Conservation (phyloP, 2,888 invertebrate genomes). For the Leucophora obtusa region DNA sequence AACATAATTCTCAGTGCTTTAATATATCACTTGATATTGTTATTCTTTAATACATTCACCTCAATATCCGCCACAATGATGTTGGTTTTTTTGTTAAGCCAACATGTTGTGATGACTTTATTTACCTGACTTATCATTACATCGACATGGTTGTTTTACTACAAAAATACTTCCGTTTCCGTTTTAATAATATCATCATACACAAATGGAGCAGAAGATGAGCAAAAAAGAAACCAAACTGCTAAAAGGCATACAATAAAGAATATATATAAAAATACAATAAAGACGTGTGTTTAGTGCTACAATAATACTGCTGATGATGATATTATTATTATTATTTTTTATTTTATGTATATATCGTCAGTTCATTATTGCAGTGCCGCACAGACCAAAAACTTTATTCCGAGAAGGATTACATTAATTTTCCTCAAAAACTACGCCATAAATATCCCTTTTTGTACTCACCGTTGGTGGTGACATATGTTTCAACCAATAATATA, state of each 20-base stretch:
- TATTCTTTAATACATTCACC: conserved; percentile 9
- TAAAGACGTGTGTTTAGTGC: conserved; percentile 32
- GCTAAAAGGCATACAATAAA: conserved; percentile 49
- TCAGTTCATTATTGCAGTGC: too few species aligned
- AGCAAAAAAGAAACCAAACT: conserved; percentile 10
- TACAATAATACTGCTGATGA: conserved; percentile 37
- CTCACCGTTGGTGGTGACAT: too few species aligned
- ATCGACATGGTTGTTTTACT: conserved; percentile 62
- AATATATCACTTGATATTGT: conserved; percentile 1
- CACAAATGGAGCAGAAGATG: conserved; percentile 30
- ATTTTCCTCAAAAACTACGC: too few species aligned
- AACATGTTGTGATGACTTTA: conserved; percentile 59
- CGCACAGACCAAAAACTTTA: too few species aligned
- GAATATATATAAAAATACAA: neutral
- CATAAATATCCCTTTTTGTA: too few species aligned
- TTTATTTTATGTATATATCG: neutral
- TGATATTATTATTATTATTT: conserved; percentile 29
- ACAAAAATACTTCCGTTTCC: conserved; percentile 64
- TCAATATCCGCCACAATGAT: conserved; percentile 44
- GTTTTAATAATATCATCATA: conserved; percentile 54
- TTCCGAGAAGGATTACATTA: too few species aligned
- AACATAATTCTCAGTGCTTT: neutral
- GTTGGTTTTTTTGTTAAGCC: conserved; percentile 14
- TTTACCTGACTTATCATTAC: conserved; percentile 63
- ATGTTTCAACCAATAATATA: too few species aligned